A percentile compares a stretch with the other conserved stretches of the same genome.
Conservation (phyloP, 2,113 vertebrate species). For the Python bivittatus region DNA sequence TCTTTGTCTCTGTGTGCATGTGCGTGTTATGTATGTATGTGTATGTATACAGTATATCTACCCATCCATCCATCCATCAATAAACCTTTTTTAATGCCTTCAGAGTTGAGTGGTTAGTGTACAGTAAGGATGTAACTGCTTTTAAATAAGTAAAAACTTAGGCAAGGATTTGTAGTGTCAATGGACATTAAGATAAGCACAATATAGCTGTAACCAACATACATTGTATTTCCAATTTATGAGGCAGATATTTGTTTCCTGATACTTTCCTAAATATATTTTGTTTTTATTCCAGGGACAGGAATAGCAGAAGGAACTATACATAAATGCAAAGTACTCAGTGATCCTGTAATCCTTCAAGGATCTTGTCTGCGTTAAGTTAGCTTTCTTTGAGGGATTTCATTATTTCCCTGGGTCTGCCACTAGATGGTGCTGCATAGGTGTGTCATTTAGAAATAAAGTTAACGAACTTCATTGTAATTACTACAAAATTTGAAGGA, state of each 20-base stretch:
- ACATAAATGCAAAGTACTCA: background rate
- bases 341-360: background rate
- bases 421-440: constrained; percentile 69
- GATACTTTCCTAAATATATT: background rate
- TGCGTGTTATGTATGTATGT: background rate
- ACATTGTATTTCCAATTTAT: background rate
- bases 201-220: background rate
- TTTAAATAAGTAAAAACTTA: background rate
- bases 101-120: background rate
- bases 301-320: background rate
- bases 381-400: constrained; percentile 14
- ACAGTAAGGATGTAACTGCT: background rate
- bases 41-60: background rate
- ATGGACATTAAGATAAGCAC: background rate
- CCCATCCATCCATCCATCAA: too few species aligned
- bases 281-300: background rate
- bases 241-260: background rate
- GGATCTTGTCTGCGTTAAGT: rapidly evolving
- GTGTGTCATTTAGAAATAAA: constrained; percentile 25
- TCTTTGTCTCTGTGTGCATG: background rate
- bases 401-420: background rate
- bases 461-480: background rate
- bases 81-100: background rate
- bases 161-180: background rate
- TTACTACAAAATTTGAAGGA: background rate